Evolutionary conservation across 2,888 invertebrate genomes (phyloP), one percentile per base, ranked within the genome.

Genomic region (Ormyrus nitidulus): DNA sequence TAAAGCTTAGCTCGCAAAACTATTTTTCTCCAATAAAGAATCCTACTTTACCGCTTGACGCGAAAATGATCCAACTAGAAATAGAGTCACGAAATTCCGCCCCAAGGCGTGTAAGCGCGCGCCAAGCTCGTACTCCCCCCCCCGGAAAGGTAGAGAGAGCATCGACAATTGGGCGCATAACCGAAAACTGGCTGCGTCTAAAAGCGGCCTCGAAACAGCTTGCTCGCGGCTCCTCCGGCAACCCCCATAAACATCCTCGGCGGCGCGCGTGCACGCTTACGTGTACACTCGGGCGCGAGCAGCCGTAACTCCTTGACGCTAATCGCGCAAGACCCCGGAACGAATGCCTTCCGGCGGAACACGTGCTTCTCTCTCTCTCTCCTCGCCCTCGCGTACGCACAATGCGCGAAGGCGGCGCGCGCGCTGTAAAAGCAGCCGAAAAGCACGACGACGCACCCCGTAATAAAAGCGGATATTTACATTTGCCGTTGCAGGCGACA

Each of bases 321-420:
- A 80, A 80, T 80, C 79, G 71, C 48, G 56, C 79, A 71, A 71
- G 79, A 71, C 19, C 68, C 71, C 71, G 76, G 53, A 81, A 73
- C 77, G 74, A 77, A 77, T 69, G 80, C 54, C 80, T 81, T 77
- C 80, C 73, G 80, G 77, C 64, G 51, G 34, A 73, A 73, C 73
- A 73, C 73, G 77, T 58, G 80, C 74, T 53, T 34, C 59, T 5
- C 11, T 56, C 19, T 58, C 19, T 19, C 19, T 19, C 58, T n/a
- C 66, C 6, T 34, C 11, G 13, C 19, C 44, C 6, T 51, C 19
- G 8, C 59, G 13, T 19, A 19, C 19, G 19, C 19, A 19, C 19
- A 19, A 19, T 19, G 19, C 1, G 19, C 1, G 19, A 19, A 19
- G 19, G 19, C 19, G 19, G 19, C 19, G 19, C 1, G 19, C 19